Percentiles rank a stretch among this genome's conserved stretches.
Conservation (phyloP, 2,113 vertebrate genomes). For the Burhinus bistriatus region DNA sequence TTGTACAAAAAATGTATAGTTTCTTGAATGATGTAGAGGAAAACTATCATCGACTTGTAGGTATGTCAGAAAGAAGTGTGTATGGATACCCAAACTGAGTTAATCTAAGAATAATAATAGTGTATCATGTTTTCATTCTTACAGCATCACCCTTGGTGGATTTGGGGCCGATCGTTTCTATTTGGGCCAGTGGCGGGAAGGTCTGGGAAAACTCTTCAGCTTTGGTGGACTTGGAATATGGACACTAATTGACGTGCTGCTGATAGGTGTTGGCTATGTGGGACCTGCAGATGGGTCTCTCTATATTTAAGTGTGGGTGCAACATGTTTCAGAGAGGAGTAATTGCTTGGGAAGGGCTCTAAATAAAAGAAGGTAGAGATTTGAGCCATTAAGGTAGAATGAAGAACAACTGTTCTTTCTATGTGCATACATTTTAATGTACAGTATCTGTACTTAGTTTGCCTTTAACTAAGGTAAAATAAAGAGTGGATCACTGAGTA, state of each 20-base stretch:
- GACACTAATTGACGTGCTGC: conserved; percentile 93
- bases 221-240: conserved; percentile 97
- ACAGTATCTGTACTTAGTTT: conserved; percentile 83
- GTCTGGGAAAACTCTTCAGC: conserved; percentile 98
- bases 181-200: conserved; percentile 96
- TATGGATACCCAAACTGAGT: not conserved
- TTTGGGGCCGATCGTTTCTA: conserved; percentile 98
- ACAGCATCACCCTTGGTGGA: conserved; percentile 92
- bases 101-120: not conserved
- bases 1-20: not conserved
- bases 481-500: conserved; percentile 46
- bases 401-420: not conserved
- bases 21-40: not conserved
- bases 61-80: not conserved
- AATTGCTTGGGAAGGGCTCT: not conserved
- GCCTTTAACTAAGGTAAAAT: conserved; percentile 80
- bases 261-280: conserved; percentile 94
- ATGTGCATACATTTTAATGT: conserved; percentile 65
- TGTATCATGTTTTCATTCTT: not conserved
- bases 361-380: not conserved
- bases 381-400: not conserved
- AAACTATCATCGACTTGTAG: not conserved
- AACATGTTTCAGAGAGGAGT: not conserved
- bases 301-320: conserved; percentile 82
- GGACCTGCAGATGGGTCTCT: conserved; percentile 96